Evolutionary conservation across 1,140 invertebrate genomes (phyloP).

Genomic region (Octopus bimaculoides): DNA sequence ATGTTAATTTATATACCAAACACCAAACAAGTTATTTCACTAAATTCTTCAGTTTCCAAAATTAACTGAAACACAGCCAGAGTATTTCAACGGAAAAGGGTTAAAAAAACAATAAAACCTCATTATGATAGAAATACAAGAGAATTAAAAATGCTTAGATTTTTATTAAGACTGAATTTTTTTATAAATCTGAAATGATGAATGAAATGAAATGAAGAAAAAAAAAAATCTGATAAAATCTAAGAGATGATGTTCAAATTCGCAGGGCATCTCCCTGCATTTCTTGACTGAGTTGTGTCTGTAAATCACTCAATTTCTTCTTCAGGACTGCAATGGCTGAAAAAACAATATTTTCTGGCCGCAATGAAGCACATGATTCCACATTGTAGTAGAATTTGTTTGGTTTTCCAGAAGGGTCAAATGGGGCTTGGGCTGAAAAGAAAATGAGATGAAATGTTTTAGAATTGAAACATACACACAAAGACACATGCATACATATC

Average conservation of each 20-base stretch:
- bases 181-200: no score
- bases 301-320: slow-evolving; percentile 93
- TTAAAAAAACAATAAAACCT: no score
- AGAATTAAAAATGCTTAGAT: no score
- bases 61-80: no score
- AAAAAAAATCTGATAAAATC: no score
- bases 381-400: slow-evolving; percentile 98
- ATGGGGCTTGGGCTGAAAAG: slow-evolving; percentile 81
- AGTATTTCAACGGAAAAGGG: no score
- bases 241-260: not conserved
- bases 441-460: not conserved
- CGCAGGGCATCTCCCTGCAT: slow-evolving; percentile 43
- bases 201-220: no score
- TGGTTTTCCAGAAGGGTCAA: slow-evolving; percentile 89
- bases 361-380: slow-evolving; percentile 89
- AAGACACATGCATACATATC: not conserved
- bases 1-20: no score
- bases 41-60: no score
- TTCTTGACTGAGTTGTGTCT: slow-evolving; percentile 66
- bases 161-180: no score
- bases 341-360: slow-evolving; percentile 95
- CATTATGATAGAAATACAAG: no score
- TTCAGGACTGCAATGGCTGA: slow-evolving; percentile 91
- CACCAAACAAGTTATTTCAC: no score
- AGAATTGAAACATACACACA: not conserved